Conservation (phyloP, 2,888 invertebrate species). For the Caradrina clavipalpis region DNA sequence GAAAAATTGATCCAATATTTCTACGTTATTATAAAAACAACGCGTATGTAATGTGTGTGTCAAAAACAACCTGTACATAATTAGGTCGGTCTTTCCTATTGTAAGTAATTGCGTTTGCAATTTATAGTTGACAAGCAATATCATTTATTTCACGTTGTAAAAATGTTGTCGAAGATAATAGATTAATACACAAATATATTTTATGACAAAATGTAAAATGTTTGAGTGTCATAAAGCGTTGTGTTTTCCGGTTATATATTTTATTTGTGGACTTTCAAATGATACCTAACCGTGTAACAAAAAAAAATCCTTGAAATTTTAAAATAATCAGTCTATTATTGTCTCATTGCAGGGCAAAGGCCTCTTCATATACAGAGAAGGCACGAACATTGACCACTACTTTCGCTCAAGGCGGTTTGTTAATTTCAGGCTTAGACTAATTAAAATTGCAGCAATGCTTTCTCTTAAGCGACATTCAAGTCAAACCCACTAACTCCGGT, state of each 20-base stretch:
- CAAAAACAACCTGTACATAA: neutral
- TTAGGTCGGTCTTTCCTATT: neutral
- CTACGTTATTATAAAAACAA: neutral
- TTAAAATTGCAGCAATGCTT: no score
- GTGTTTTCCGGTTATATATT: conserved; percentile 25
- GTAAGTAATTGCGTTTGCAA: neutral
- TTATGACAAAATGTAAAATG: conserved; percentile 34
- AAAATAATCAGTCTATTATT: no score
- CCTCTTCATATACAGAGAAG: no score
- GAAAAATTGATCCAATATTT: neutral
- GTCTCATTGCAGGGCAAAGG: no score
- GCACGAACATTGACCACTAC: no score
- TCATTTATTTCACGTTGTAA: conserved; percentile 15
- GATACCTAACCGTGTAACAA: conserved; percentile 1
- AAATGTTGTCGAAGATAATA: conserved; percentile 27
- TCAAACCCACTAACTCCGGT: no score
- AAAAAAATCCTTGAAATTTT: neutral
- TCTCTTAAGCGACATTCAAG: no score
- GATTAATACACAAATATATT: conserved; percentile 26
- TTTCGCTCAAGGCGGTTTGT: no score
- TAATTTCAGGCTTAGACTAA: no score
- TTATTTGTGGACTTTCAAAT: conserved; percentile 22
- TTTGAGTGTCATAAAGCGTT: conserved; percentile 35
- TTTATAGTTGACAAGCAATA: conserved; percentile 17
- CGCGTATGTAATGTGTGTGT: no score